Evolutionary conservation across 1,140 invertebrate species (phyloP).

Genomic region (Philaenus spumarius): DNA sequence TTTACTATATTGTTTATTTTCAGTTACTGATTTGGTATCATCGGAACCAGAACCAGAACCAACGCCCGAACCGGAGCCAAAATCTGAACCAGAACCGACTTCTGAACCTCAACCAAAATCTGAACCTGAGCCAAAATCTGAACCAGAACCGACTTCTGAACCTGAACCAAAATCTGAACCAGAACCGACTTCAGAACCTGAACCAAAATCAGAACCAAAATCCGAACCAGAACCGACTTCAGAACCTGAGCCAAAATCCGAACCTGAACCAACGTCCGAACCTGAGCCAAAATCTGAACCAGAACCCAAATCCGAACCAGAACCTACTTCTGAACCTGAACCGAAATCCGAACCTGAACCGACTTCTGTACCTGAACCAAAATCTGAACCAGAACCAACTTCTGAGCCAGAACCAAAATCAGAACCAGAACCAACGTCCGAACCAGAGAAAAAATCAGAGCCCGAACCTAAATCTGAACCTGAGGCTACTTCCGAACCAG

Average conservation of each 20-base stretch:
- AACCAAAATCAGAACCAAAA: slow-evolving; percentile 31
- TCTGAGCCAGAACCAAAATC: slow-evolving; percentile 16
- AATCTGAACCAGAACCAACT: slow-evolving; percentile 21
- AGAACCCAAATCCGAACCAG: slow-evolving; percentile 30
- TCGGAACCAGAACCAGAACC: slow-evolving; percentile 29
- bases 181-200: slow-evolving; percentile 33
- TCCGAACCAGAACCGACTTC: slow-evolving; percentile 30
- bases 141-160: slow-evolving; percentile 25
- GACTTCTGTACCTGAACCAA: slow-evolving; percentile 18
- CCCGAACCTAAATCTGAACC: slow-evolving; percentile 22
- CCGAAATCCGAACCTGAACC: slow-evolving; percentile 19
- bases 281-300: slow-evolving; percentile 29
- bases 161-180: slow-evolving; percentile 33
- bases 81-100: slow-evolving; percentile 28
- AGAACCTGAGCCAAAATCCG: slow-evolving; percentile 31
- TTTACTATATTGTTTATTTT: slow-evolving; percentile 5
- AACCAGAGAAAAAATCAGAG: slow-evolving; percentile 25
- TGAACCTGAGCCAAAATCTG: slow-evolving; percentile 26
- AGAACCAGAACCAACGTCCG: slow-evolving; percentile 30
- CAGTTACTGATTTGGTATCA: too few species aligned
- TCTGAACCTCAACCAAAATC: slow-evolving; percentile 29
- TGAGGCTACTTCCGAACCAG: slow-evolving; percentile 29
- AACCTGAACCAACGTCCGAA: slow-evolving; percentile 33
- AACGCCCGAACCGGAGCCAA: slow-evolving; percentile 19
- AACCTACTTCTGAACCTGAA: slow-evolving; percentile 17